These are phyloP conservation scores for Pangasius mekongensis DNA, from an alignment of 2,797 vertebrate species.

Conservation along the genomic window DNA sequence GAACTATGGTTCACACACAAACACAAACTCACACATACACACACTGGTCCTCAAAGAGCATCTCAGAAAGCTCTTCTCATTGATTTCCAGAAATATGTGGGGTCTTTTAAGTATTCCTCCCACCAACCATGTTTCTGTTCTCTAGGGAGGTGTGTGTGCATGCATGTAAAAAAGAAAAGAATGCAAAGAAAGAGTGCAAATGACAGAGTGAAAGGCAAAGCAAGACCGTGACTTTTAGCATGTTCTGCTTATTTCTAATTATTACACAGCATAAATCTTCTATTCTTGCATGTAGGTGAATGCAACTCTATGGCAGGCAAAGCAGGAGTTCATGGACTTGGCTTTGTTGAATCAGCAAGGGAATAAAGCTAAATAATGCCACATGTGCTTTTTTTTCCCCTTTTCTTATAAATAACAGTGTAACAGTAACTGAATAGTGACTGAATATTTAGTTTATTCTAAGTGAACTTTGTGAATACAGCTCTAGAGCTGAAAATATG, in stretches of 20 bases:
- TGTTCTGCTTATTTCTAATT: slow-evolving; percentile 34
- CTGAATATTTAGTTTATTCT: background rate
- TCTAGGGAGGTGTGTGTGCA: slow-evolving; percentile 30
- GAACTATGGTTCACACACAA: slow-evolving; percentile 62
- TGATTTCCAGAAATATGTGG: slow-evolving; percentile 57
- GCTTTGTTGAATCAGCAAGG: background rate
- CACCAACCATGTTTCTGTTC: slow-evolving; percentile 43
- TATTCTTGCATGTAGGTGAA: background rate
- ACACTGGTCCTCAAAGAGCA: slow-evolving; percentile 42
- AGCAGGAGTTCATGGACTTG: background rate
- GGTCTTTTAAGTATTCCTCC: slow-evolving; percentile 55
- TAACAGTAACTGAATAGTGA: background rate
- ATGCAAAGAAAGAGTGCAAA: slow-evolving; percentile 30
- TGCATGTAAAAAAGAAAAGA: background rate
- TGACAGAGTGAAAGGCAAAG: slow-evolving; percentile 32
- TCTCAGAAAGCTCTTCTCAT: slow-evolving; percentile 46
- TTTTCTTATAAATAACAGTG: background rate
- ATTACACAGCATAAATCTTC: slow-evolving; percentile 17
- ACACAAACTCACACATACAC: slow-evolving; percentile 47
- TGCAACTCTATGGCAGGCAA: background rate
- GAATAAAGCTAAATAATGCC: background rate
- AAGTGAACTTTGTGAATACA: background rate
- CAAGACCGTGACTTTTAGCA: slow-evolving; percentile 19
- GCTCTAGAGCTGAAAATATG: background rate
- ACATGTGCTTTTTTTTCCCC: background rate